phyloP scores from a whole-genome alignment of 2,113 vertebrate genomes.

The Lagenorhynchus albirostris region DNA sequence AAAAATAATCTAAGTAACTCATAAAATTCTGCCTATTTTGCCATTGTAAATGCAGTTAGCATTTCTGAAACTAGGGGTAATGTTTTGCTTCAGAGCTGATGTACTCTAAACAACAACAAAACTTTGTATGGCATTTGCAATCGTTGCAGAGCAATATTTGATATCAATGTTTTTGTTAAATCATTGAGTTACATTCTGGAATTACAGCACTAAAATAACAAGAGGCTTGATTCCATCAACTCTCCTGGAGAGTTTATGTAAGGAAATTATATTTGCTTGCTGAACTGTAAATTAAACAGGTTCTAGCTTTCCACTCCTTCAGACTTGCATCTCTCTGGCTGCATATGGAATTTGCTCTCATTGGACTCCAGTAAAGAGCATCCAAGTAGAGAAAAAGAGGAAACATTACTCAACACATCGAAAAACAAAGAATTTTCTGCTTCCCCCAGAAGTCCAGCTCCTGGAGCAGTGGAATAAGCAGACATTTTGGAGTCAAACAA shows the following conservation, averaged over 20 bases:
- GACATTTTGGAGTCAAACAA: not conserved
- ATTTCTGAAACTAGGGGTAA: not conserved
- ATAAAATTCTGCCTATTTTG: not conserved
- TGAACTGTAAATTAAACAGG: constrained; percentile 26
- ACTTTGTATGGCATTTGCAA: not conserved
- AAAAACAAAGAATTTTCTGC: not conserved
- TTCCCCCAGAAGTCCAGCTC: not conserved
- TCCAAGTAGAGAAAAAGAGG: not conserved
- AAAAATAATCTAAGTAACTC: not conserved
- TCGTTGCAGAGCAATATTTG: not conserved
- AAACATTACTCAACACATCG: not conserved
- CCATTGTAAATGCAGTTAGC: not conserved
- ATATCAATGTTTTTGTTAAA: not conserved
- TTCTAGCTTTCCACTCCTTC: not conserved
- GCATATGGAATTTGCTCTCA: not conserved
- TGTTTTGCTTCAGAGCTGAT: not conserved
- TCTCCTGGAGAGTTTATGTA: constrained; percentile 24
- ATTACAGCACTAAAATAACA: constrained; percentile 40
- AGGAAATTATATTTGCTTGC: constrained; percentile 40
- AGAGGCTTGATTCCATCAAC: not conserved
- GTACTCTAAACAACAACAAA: not conserved
- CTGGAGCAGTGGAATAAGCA: not conserved
- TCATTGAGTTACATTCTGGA: not conserved
- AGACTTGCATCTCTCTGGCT: not conserved
- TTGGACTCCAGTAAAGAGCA: not conserved